Evolutionary conservation across 2,113 vertebrate genomes (phyloP), one percentile per base, ranked within the genome.

Genomic region (Phocoena phocoena): DNA sequence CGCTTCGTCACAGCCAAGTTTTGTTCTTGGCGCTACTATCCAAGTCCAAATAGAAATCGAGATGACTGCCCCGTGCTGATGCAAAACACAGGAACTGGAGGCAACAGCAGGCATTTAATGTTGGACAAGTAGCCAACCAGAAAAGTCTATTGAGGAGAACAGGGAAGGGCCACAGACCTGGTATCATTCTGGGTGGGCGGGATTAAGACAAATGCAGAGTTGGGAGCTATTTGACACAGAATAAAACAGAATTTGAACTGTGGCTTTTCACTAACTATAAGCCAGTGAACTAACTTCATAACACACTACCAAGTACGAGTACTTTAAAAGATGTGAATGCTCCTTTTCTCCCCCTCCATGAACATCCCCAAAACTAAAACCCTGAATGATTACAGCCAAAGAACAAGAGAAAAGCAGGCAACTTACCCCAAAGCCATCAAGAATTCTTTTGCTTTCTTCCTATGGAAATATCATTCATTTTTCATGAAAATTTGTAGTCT

Each of bases 31-130:
- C 67, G 85, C 87, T 65, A 70, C 11, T 26, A 63, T 71, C 79
- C 73, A 77, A 11, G 33, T 44, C 70, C 71, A 68, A 58, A 67
- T 38, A 6, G 50, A 96, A 87, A 87, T 14, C 0, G 15, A 94
- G 94, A 92, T 60, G 63, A 65, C 41, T 70, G 55, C 63, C 74
- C 33, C 14, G 13, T 7, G 44, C 36, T 94, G 79, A 90, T 11
- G 31, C 62, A 96, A 74, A 92, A 93, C 65, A 95, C 87, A 80
- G 80, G 84, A 92, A 80, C 90, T 28, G 20, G 68, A 95, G 74
- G 74, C 74, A 50, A 92, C 50, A 68, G 47, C 41, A 85, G 83
- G 25, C 28, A 68, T n/a, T 76, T 79, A 26, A 26, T 58, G n/a
- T 55, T 71, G 25, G 36, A 26, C 63, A 71, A 77, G 65, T 11